Conservation (phyloP, 2,113 vertebrate genomes). For the Myiozetetes cayanensis region DNA sequence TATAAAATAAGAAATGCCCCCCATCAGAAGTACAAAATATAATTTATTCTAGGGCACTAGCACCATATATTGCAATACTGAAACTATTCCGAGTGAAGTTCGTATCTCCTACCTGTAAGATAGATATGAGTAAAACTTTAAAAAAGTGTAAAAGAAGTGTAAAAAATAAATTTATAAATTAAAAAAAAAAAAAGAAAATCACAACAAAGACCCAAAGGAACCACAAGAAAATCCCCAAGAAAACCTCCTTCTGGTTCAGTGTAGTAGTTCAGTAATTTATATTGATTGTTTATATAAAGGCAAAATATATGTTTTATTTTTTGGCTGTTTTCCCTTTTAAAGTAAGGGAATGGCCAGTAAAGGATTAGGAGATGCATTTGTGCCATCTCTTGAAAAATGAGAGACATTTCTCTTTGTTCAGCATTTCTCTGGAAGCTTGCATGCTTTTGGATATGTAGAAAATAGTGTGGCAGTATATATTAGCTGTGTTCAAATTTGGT, state of each 20-base stretch:
- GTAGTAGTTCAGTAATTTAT: background rate
- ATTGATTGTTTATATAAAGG: background rate
- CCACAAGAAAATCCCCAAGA: background rate
- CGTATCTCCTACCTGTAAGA: background rate
- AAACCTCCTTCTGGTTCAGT: background rate
- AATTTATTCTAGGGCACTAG: background rate
- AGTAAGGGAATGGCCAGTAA: background rate
- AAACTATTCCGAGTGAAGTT: background rate
- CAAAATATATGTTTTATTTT: background rate
- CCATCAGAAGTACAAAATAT: background rate
- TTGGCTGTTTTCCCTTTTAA: background rate
- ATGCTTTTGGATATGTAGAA: background rate
- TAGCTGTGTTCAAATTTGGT: background rate
- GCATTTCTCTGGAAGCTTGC: background rate
- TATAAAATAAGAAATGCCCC: background rate
- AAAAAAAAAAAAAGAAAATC: background rate
- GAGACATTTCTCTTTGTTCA: background rate
- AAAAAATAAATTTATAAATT: background rate
- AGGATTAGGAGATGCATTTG: background rate
- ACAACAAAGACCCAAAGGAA: background rate
- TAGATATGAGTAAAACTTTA: background rate
- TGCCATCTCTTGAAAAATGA: background rate
- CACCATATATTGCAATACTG: background rate
- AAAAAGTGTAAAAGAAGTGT: background rate
- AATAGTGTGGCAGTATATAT: background rate